These are phyloP conservation scores for Medauroidea extradentata DNA, from an alignment of 1,140 invertebrate genomes.

Conservation along the genomic window DNA sequence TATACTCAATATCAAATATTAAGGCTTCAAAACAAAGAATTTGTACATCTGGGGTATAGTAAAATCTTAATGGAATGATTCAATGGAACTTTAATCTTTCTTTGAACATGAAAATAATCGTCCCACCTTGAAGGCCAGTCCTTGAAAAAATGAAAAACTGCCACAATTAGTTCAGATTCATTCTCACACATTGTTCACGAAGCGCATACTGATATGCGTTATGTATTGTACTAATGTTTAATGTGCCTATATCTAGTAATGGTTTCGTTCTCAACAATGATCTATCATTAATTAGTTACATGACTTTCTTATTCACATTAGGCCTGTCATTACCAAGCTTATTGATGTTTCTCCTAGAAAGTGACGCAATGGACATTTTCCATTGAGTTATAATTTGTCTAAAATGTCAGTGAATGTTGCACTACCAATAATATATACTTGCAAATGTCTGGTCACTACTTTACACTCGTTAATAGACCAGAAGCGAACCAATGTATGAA, in stretches of 20 bases:
- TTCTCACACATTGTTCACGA: neutral
- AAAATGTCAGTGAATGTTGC: conserved; percentile 15
- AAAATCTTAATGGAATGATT: conserved; percentile 2
- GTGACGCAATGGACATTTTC: conserved; percentile 11
- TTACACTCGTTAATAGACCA: conserved; percentile 21
- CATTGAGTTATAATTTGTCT: conserved; percentile 16
- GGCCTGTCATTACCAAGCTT: conserved; percentile 26
- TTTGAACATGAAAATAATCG: neutral
- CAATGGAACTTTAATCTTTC: neutral
- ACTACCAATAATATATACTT: conserved; percentile 24
- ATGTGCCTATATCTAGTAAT: conserved; percentile 6
- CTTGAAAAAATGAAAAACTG: conserved; percentile 21
- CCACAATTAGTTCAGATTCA: conserved; percentile 18
- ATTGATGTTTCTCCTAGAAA: conserved; percentile 14
- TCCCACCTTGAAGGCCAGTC: conserved; percentile 6
- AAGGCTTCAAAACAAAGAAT: no score
- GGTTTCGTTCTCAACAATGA: neutral
- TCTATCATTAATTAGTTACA: conserved; percentile 11
- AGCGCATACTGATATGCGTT: conserved; percentile 3
- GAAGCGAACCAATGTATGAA: conserved; percentile 19
- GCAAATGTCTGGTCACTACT: conserved; percentile 18
- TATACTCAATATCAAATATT: no score
- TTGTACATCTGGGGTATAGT: no score
- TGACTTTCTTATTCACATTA: conserved; percentile 27
- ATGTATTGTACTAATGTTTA: conserved; percentile 8